Base-by-base conservation (phyloP, 2,113 vertebrate species). In the Pungitius pungitius region DNA sequence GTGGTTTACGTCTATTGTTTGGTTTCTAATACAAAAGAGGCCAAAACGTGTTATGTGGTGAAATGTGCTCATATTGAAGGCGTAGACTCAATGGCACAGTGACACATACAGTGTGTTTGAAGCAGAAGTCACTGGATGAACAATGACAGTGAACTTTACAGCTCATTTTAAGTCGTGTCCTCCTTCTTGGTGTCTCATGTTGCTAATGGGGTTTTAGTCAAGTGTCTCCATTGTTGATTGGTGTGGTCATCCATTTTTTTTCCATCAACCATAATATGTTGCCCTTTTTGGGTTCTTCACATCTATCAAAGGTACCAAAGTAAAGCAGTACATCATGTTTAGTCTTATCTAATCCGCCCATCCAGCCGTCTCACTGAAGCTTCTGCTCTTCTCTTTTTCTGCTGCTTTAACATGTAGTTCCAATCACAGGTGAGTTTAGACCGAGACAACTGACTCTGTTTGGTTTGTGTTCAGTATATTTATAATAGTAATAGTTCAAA, bases 361-460 rank as follows among this genome's bases (percentile, higher is more conserved):
- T 61, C 27, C 35, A 61, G 30, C 39, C 56, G 18, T 75, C 35
- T 78, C 43, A 82, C 77, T 78, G 51, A 87, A 79, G 55, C 10
- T 43, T 65, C 67, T 80, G 14, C 78, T 85, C 67, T 85, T 79
- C 58, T 90, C 92, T 93, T 92, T 93, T 90, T 69, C 82, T 87
- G 94, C 95, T 95, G 95, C 96, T 92, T 90, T 93, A 85, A 91
- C 75, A 43, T 72, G 91, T 94, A 99, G 97, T 99, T 90, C 97
- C 97, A 86, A 99, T 99, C 90, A 99, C 97, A 83, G 97, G 97
- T 99, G 94, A 97, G 97, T 91, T 60, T 17, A 17, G 42, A 74
- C 37, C 3, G 24, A 56, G 59, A 75, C 54, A 63, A n/a, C 22
- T 27, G 20, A 2, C 24, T 20, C 8, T 26, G 6, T 65, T 81